A percentile compares a stretch with the other conserved stretches of the same genome.
These are phyloP conservation scores for Ameiurus melas DNA, from an alignment of 2,113 vertebrate genomes.

Conservation along the genomic window DNA sequence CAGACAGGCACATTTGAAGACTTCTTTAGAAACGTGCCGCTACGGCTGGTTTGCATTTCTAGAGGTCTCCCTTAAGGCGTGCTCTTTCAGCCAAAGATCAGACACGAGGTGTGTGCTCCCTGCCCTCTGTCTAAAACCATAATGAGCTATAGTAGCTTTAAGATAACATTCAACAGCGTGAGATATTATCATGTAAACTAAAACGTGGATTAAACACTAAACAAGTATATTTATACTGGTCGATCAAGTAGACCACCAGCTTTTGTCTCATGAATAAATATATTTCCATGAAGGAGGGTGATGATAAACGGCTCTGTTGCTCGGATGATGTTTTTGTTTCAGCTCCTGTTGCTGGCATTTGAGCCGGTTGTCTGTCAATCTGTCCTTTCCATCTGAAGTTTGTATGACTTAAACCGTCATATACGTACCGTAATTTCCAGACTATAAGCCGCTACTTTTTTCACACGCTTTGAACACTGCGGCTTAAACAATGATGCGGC, in stretches of 20 bases:
- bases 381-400: constrained; percentile 53
- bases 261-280: constrained; percentile 65
- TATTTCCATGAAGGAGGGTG: constrained; percentile 60
- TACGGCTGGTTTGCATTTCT: constrained; percentile 26
- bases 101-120: background rate
- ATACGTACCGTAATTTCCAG: too few species aligned
- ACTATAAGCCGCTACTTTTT: too few species aligned
- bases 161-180: background rate
- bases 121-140: background rate
- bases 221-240: constrained; percentile 58
- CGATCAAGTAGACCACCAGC: constrained; percentile 53
- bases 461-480: too few species aligned
- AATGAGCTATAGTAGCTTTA: constrained; percentile 11
- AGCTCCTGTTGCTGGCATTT: constrained; percentile 51
- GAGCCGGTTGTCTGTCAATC: constrained; percentile 64
- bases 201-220: constrained; percentile 57
- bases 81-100: background rate
- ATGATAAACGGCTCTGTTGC: constrained; percentile 61
- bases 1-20: constrained; percentile 37
- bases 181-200: constrained; percentile 35
- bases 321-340: constrained; percentile 54
- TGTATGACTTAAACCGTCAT: constrained; percentile 47
- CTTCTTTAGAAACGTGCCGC: constrained; percentile 28
- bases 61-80: background rate
- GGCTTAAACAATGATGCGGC: too few species aligned